Evolutionary conservation across 2,888 invertebrate species (phyloP).

Genomic region (Drosophila mimetica): DNA sequence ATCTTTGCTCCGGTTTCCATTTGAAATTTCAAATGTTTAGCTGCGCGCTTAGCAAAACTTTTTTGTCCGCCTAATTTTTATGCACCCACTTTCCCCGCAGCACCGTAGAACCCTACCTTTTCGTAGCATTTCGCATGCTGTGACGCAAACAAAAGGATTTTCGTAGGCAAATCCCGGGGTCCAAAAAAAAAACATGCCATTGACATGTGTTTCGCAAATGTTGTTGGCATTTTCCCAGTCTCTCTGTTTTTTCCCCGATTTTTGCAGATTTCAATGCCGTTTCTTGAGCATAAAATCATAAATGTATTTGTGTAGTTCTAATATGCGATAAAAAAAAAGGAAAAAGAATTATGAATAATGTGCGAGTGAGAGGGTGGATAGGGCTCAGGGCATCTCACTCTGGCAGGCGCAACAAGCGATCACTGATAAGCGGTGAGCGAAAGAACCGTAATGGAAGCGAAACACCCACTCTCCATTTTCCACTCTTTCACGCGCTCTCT

Average conservation of each 20-base stretch:
- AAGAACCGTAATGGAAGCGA: slow-evolving; percentile 43
- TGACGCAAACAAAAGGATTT: slow-evolving; percentile 53
- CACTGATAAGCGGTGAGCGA: slow-evolving; percentile 59
- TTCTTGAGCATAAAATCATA: slow-evolving; percentile 21
- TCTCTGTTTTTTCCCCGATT: slow-evolving; percentile 2
- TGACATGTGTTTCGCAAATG: slow-evolving; percentile 80
- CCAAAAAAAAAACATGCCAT: slow-evolving; percentile 64
- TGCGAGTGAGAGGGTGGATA: slow-evolving; percentile 2
- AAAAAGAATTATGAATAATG: slow-evolving; percentile 44
- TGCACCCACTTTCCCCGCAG: slow-evolving; percentile 25
- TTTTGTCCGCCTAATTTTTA: slow-evolving; percentile 55
- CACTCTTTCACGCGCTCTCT: background rate
- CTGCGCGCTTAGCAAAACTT: slow-evolving; percentile 47
- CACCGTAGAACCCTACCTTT: slow-evolving; percentile 10
- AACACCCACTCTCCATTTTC: slow-evolving; percentile 32
- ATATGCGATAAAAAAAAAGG: slow-evolving; percentile 34
- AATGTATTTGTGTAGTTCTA: slow-evolving; percentile 31
- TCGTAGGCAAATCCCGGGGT: slow-evolving; percentile 45
- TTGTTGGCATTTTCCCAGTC: slow-evolving; percentile 51
- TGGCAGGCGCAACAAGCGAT: slow-evolving; percentile 29
- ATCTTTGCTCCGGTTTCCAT: slow-evolving; percentile 32
- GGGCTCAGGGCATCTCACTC: slow-evolving; percentile 26
- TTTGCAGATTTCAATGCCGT: slow-evolving; percentile 34
- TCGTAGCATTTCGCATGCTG: slow-evolving; percentile 27
- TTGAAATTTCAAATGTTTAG: slow-evolving; percentile 51